A percentile compares a stretch with the other conserved stretches of the same genome.
phyloP scores from a whole-genome alignment of 2,888 invertebrate species.

The Lottia gigantea region DNA sequence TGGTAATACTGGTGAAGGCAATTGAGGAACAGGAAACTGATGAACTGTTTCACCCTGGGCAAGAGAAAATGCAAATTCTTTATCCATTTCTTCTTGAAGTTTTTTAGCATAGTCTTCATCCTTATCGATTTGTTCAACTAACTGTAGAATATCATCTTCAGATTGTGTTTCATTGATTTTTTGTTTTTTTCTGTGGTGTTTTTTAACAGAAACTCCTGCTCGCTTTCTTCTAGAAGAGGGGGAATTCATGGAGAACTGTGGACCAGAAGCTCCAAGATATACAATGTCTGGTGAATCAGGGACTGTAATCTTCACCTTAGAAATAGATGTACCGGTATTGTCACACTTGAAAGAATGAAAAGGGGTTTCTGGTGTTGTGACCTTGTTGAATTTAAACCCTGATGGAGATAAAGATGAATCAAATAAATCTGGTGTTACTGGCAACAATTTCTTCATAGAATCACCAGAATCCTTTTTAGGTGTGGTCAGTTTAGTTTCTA shows the following conservation, averaged over 20 bases:
- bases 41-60: constrained; percentile 22
- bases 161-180: neutral
- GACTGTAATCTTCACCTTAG: neutral
- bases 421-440: neutral
- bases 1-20: constrained; percentile 8
- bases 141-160: constrained; percentile 20
- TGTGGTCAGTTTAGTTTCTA: too few species aligned
- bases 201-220: neutral
- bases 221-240: neutral
- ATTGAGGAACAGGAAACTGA: neutral
- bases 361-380: neutral
- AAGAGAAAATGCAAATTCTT: constrained; percentile 45
- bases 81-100: constrained; percentile 47
- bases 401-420: neutral
- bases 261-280: neutral
- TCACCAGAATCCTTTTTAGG: too few species aligned
- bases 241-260: neutral
- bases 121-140: constrained; percentile 34
- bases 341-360: too few species aligned
- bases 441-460: too few species aligned
- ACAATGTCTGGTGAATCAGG: neutral
- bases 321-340: neutral
- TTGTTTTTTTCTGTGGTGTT: neutral
- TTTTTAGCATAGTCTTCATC: constrained; percentile 45
- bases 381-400: neutral